Evolutionary conservation across 2,797 vertebrate genomes (phyloP).

Genomic region (Sebastiscus albofasciatus): DNA sequence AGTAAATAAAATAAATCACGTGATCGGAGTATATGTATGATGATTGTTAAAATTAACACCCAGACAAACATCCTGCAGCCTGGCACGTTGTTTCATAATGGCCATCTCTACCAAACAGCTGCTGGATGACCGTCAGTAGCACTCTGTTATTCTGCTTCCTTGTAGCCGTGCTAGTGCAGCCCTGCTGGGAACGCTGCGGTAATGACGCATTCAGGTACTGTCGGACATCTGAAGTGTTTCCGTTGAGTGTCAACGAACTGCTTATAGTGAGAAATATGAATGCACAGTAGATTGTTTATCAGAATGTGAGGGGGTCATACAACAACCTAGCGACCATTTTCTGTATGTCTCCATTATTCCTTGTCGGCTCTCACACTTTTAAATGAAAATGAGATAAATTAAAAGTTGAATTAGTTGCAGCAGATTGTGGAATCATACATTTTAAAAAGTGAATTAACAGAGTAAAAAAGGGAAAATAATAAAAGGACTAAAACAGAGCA

Average conservation of each 20-base stretch:
- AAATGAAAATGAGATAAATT: too few species aligned
- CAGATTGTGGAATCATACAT: not conserved
- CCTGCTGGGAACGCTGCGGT: conserved; percentile 54
- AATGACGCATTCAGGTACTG: conserved; percentile 12
- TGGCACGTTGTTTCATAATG: not conserved
- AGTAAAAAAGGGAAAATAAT: too few species aligned
- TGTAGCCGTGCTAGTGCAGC: not conserved
- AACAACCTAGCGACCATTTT: not conserved
- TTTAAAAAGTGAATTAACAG: not conserved
- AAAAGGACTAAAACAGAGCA: not conserved
- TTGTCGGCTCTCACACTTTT: not conserved
- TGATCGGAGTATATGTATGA: not conserved
- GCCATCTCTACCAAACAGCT: not conserved
- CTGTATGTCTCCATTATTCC: not conserved
- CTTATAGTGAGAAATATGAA: not conserved
- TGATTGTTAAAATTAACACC: not conserved
- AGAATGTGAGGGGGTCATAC: not conserved
- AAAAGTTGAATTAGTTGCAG: not conserved
- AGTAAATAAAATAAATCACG: not conserved
- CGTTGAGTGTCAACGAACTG: accelerated
- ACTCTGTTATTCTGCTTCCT: conserved; percentile 34
- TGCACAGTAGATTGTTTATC: not conserved
- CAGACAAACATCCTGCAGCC: not conserved
- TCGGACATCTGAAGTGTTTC: accelerated
- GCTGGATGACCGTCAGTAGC: not conserved